These are phyloP conservation scores for Palaemon carinicauda DNA, from an alignment of 1,140 invertebrate genomes.

Conservation along the genomic window DNA sequence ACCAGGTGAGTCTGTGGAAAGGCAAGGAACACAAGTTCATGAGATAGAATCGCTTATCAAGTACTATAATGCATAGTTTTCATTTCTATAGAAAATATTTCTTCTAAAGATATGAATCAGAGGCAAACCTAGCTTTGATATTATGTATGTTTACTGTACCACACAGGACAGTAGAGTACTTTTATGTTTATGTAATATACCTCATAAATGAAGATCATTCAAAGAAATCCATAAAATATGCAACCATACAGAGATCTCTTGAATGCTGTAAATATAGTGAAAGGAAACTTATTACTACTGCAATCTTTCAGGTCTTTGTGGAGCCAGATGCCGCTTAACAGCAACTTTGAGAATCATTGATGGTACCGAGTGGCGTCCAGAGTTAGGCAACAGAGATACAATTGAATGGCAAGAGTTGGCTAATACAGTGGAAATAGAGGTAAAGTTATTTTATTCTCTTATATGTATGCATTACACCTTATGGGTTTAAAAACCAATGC, in stretches of 20 bases:
- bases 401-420: slow-evolving; percentile 84
- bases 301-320: slow-evolving; percentile 75
- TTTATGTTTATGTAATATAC: too few relatives aligned
- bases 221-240: too few relatives aligned
- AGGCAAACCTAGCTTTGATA: too few relatives aligned
- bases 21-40: neutral
- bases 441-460: slow-evolving; percentile 63
- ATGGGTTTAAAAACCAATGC: too few relatives aligned
- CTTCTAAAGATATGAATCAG: too few relatives aligned
- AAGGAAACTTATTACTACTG: neutral
- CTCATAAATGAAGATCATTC: too few relatives aligned
- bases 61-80: neutral
- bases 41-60: neutral
- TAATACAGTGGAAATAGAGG: slow-evolving; percentile 69
- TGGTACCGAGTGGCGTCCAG: slow-evolving; percentile 80
- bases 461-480: neutral
- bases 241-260: too few relatives aligned
- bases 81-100: too few relatives aligned
- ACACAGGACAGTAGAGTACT: too few relatives aligned
- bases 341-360: slow-evolving; percentile 84
- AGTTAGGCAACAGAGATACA: slow-evolving; percentile 84
- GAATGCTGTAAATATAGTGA: too few relatives aligned
- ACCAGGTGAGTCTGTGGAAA: slow-evolving; percentile 43
- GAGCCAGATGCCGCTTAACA: slow-evolving; percentile 80
- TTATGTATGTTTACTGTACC: too few relatives aligned